Conservation (phyloP, 23 tunicate genomes). For the Corella eumyota region DNA sequence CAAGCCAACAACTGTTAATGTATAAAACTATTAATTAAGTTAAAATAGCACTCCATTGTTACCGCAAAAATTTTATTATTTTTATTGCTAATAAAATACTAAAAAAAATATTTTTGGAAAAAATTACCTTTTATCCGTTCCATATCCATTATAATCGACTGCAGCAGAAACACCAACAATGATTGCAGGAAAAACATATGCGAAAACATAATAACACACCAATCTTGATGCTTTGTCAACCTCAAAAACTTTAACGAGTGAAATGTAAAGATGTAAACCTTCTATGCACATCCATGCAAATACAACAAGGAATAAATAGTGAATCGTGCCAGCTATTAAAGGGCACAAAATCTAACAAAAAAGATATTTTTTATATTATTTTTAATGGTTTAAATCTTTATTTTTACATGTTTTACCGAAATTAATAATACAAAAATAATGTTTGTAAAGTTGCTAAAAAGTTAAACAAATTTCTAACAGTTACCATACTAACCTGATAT, state of each 20-base stretch:
- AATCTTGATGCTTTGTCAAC: slow-evolving; percentile 39
- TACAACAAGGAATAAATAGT: slow-evolving; percentile 52
- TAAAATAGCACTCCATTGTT: too few relatives aligned
- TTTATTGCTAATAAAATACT: background rate
- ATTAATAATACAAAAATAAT: background rate
- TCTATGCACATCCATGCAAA: slow-evolving; percentile 70
- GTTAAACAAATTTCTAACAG: too few relatives aligned
- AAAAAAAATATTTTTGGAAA: background rate
- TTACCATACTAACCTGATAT: slow-evolving; percentile 16
- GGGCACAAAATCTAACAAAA: slow-evolving; percentile 27
- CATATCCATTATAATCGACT: slow-evolving; percentile 30
- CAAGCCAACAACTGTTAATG: slow-evolving; percentile 46
- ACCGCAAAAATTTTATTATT: background rate
- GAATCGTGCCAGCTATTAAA: slow-evolving; percentile 38
- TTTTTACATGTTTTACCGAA: background rate
- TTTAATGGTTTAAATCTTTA: background rate
- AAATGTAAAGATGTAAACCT: slow-evolving; percentile 54
- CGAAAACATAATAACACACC: slow-evolving; percentile 11
- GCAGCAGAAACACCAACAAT: slow-evolving; percentile 39
- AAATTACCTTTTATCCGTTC: slow-evolving; percentile 20
- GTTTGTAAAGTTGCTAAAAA: background rate
- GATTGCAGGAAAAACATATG: slow-evolving; percentile 16
- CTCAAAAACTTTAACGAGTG: slow-evolving; percentile 48
- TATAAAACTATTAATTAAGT: background rate
- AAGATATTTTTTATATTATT: background rate